phyloP scores from a whole-genome alignment of 2,797 vertebrate species.

The Hirundo rustica region DNA sequence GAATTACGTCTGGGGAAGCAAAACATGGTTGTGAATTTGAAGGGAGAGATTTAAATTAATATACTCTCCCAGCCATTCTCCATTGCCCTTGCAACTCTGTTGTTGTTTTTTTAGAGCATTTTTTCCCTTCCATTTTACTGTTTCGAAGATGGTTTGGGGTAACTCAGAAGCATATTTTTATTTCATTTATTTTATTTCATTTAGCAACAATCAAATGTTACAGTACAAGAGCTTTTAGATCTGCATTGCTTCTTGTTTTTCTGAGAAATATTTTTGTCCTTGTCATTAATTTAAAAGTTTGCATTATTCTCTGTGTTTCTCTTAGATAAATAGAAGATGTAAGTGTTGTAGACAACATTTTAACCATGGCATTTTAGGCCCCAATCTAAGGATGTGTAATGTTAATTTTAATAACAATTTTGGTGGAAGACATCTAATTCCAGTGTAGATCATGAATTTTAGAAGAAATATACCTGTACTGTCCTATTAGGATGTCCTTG shows the following conservation, averaged over 20 bases:
- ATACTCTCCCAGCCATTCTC: neutral
- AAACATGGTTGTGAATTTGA: conserved; percentile 4
- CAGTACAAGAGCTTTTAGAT: neutral
- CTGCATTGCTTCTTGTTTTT: neutral
- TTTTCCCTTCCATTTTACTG: neutral
- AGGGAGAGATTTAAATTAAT: neutral
- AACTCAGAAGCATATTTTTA: neutral
- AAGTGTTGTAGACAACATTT: neutral
- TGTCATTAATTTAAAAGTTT: neutral
- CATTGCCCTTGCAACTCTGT: neutral
- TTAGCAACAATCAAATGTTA: neutral
- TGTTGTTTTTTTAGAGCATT: neutral
- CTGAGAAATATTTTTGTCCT: neutral
- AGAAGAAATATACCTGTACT: conserved; percentile 12
- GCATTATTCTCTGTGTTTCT: neutral
- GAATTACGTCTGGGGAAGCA: neutral
- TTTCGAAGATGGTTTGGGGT: neutral
- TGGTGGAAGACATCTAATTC: conserved; percentile 19
- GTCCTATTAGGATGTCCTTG: conserved; percentile 48
- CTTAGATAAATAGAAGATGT: neutral
- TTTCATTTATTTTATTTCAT: neutral
- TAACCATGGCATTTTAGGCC: neutral
- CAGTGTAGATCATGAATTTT: neutral
- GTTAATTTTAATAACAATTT: conserved; percentile 31
- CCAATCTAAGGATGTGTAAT: neutral